Base-by-base conservation (phyloP, 2,888 invertebrate species). In the Carcina quercana region DNA sequence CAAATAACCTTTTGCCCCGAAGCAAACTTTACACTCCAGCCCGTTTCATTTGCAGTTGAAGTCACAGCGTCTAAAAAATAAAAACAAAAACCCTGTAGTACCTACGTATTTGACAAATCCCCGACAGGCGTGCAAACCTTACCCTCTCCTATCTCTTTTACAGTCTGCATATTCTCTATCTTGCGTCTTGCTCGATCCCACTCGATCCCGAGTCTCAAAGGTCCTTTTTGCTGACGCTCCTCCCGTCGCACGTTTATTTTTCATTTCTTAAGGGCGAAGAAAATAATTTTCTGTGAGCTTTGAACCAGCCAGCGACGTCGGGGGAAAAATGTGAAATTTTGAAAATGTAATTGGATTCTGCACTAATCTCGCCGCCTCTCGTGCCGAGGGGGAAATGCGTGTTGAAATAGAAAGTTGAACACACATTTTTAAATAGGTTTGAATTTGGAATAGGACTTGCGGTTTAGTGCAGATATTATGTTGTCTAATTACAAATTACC, bases 221-320 rank as follows among this genome's bases (percentile, higher is more conserved):
- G 53, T 46, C 45, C 40, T 53, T 59, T 65, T 53, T 51, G 46
- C 48, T 54, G 52, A 51, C 50, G 57, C 60, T 59, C 63, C 62
- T 43, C 59, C 57, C 55, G 59, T 38, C 35, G 45, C 49, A 51
- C 71, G 72, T 80, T 82, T 82, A 80, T 82, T 80, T 82, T 80
- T 79, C 80, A 80, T 80, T 73, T 76, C 76, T 68, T 69, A 58
- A 65, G 74, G 71, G 67, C 62, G 68, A 66, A 64, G 74, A 76
- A 80, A 82, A 83, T 82, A 73, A 82, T 82, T 83, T 80, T 74
- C 79, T 57, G 54, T 73, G 75, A 79, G 78, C 79, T 80, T 73
- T 79, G 79, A 79, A 76, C 79, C 70, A 79, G 75, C 79, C 70
- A 63, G 66, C 67, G 64, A 59, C 61, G 64, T 60, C 62, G 66